A percentile compares a stretch with the other conserved stretches of the same genome.
These are phyloP conservation scores for Symphodus melops DNA, from an alignment of 2,113 vertebrate species.

Conservation along the genomic window DNA sequence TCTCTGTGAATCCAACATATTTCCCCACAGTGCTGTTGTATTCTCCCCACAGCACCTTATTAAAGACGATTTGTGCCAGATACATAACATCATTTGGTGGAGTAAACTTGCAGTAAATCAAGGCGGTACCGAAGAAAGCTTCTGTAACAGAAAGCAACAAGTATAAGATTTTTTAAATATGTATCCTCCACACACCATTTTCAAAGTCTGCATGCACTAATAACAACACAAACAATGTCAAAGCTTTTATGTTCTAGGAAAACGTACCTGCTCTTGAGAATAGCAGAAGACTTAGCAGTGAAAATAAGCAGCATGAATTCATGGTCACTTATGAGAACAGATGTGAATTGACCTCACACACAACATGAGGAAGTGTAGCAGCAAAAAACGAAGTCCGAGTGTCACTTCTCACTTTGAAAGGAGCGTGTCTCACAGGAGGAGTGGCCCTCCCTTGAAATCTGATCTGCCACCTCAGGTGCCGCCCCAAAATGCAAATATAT, in stretches of 20 bases:
- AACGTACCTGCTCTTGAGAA: slow-evolving; percentile 39
- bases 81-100: slow-evolving; percentile 1
- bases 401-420: too few relatives aligned
- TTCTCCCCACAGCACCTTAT: slow-evolving; percentile 30
- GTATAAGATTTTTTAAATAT: not conserved
- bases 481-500: too few relatives aligned
- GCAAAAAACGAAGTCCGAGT: too few relatives aligned
- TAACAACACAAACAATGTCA: not conserved
- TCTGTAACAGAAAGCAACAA: slow-evolving; percentile 37
- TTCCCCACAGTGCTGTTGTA: slow-evolving; percentile 60
- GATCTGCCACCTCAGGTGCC: too few relatives aligned
- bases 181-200: too few relatives aligned
- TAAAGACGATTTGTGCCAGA: slow-evolving; percentile 29
- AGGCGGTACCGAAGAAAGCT: not conserved
- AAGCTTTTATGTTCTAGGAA: not conserved
- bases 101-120: slow-evolving; percentile 15
- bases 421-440: too few relatives aligned
- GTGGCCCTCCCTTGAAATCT: too few relatives aligned
- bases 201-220: not conserved
- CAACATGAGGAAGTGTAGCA: slow-evolving; percentile 31
- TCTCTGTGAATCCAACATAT: slow-evolving; percentile 18
- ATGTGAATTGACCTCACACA: not conserved
- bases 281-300: not conserved
- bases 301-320: not conserved
- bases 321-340: slow-evolving; percentile 10